These are phyloP conservation scores for Patella ulyssiponensis DNA, from an alignment of 2,888 invertebrate species.

Conservation along the genomic window DNA sequence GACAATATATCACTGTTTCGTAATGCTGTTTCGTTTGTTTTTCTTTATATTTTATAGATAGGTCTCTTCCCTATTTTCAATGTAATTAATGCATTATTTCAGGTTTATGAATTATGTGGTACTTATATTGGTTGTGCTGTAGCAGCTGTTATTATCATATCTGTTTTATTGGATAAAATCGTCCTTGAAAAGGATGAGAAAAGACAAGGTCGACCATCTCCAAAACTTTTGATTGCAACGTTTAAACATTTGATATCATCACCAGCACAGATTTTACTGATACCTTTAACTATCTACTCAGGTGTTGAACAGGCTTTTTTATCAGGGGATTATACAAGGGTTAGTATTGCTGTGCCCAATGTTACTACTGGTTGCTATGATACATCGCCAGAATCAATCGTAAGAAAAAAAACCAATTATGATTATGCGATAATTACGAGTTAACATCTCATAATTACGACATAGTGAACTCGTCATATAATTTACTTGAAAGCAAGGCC, in stretches of 20 bases:
- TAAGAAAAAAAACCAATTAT: too few species aligned
- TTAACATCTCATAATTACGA: too few species aligned
- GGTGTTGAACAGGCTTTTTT: conserved; percentile 98
- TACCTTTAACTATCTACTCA: conserved; percentile 95
- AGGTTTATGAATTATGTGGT: conserved; percentile 90
- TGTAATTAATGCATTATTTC: conserved; percentile 59
- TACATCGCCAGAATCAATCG: too few species aligned
- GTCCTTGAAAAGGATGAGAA: conserved; percentile 48
- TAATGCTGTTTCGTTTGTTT: too few species aligned
- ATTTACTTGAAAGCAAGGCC: too few species aligned
- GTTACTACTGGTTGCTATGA: too few species aligned
- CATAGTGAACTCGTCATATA: too few species aligned
- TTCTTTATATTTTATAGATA: too few species aligned
- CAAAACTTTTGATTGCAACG: conserved; percentile 76
- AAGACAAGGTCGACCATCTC: conserved; percentile 37
- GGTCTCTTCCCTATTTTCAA: too few species aligned
- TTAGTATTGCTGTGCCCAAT: conserved; percentile 50
- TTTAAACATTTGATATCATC: conserved; percentile 88
- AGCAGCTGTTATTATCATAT: conserved; percentile 88
- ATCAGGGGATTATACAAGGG: conserved; percentile 79
- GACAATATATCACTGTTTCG: too few species aligned
- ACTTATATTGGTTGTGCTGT: conserved; percentile 91
- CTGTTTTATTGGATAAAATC: conserved; percentile 84
- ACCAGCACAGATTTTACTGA: conserved; percentile 91
- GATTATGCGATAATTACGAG: too few species aligned